Percentiles rank a stretch among this genome's conserved stretches.
phyloP scores from a whole-genome alignment of 2,797 vertebrate genomes.

The Calcarius lapponicus region DNA sequence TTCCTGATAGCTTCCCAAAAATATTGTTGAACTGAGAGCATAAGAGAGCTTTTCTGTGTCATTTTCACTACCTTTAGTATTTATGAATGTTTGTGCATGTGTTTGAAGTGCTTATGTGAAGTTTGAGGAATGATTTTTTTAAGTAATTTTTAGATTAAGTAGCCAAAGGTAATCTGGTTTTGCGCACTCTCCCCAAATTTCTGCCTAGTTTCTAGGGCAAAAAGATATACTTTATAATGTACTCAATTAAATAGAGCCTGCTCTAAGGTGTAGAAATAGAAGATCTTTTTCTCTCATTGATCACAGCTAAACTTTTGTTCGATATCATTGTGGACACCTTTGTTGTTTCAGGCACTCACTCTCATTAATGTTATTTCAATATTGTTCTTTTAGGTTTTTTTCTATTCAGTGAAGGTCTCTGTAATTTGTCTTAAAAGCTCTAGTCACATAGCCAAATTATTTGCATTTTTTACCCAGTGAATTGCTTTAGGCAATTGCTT shows the following conservation, averaged over 20 bases:
- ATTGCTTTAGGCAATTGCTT: background rate
- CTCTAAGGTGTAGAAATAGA: background rate
- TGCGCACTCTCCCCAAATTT: background rate
- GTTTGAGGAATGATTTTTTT: background rate
- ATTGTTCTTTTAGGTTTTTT: background rate
- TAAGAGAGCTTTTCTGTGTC: background rate
- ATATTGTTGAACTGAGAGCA: background rate
- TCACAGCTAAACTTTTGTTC: background rate
- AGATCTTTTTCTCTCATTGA: background rate
- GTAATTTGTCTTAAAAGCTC: background rate
- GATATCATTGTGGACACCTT: background rate
- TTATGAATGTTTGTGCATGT: background rate
- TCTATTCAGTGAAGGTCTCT: background rate
- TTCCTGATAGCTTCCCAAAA: background rate
- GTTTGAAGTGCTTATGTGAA: background rate
- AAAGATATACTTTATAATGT: background rate
- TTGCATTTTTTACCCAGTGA: background rate
- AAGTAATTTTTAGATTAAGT: background rate
- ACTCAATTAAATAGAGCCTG: background rate
- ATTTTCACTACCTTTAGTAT: background rate
- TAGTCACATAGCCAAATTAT: background rate
- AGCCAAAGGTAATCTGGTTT: background rate
- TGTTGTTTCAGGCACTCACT: background rate
- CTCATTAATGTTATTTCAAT: background rate
- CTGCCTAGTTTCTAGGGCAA: background rate